Base-by-base conservation (phyloP, 2,888 invertebrate genomes). In the Drosophila ustulata region DNA sequence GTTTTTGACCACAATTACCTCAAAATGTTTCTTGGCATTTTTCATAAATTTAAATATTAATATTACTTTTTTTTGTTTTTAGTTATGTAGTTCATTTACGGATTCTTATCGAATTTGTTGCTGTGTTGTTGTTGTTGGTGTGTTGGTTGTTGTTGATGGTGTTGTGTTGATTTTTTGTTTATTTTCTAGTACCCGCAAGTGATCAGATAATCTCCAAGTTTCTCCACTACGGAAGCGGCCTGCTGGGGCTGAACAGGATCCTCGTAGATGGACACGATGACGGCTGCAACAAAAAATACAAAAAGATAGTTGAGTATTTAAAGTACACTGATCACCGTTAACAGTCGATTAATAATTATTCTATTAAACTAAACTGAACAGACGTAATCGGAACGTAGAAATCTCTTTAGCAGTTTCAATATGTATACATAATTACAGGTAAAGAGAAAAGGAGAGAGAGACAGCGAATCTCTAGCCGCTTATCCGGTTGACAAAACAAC, bases 221-320 rank as follows among this genome's bases (percentile, higher is more conserved):
- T 97, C 95, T 98, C 98, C 93, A 97, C 97, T 94, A 98, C 97
- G 90, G 97, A 97, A 93, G 98, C 98, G 92, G 97, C 97, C 94
- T 98, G 98, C 94, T 98, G 97, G 93, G 98, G 97, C 94, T 97
- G 97, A 93, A 97, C 97, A 93, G 97, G 97, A 94, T 98, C 97
- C 95, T 97, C 97, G 93, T 98, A 98, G 93, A 97, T 95, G 93
- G 97, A 96, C 93, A 98, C 96, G 93, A 98, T 97, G 93, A 97
- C 96, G 93, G 97, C 97, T 97, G 94, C 68, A 95, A 95, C 93
- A 93, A 5, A 53, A 32, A 11, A 30, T 8, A 32, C 7, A 32
- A 8, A 32, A 32, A 32, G 18, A 18, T 18, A 18, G 1, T 18
- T 18, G 0, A 18, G 18, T 18, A 18, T 18, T 18, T 18, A 2